Conservation (phyloP, 2,797 vertebrate genomes). For the Perodicticus potto region DNA sequence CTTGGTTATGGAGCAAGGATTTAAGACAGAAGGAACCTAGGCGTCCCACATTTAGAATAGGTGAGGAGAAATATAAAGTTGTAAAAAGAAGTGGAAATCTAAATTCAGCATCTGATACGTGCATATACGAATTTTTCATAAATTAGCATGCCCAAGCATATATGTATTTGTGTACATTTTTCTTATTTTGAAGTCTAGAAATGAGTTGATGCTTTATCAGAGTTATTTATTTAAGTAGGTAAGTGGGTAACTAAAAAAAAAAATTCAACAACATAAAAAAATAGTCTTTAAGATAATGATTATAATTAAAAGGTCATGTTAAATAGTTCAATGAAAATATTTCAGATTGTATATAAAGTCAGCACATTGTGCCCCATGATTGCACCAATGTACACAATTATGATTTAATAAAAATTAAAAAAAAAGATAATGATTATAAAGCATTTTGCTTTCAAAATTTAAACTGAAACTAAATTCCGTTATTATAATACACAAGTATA, state of each 20-base stretch:
- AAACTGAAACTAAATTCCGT: neutral
- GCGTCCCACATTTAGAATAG: neutral
- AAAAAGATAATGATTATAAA: neutral
- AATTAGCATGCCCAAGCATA: conserved; percentile 15
- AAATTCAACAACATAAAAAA: neutral
- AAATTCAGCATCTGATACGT: neutral
- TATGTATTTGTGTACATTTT: neutral
- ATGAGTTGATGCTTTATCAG: conserved; percentile 42
- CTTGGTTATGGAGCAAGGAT: neutral
- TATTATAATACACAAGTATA: neutral
- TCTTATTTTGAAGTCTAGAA: conserved; percentile 7
- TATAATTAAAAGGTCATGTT: too few species aligned
- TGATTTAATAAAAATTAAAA: too few species aligned
- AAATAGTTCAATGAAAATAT: too few species aligned
- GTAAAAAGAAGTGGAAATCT: conserved; percentile 27
- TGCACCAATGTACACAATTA: too few species aligned
- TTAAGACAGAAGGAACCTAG: neutral
- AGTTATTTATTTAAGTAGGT: neutral
- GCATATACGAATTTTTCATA: neutral
- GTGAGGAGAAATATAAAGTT: neutral
- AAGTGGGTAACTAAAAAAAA: neutral
- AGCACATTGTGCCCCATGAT: too few species aligned
- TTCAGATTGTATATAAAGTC: too few species aligned
- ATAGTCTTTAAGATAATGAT: neutral
- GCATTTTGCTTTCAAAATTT: conserved; percentile 12